These are phyloP conservation scores for Xenops minutus DNA, from an alignment of 2,797 vertebrate species.

Conservation along the genomic window DNA sequence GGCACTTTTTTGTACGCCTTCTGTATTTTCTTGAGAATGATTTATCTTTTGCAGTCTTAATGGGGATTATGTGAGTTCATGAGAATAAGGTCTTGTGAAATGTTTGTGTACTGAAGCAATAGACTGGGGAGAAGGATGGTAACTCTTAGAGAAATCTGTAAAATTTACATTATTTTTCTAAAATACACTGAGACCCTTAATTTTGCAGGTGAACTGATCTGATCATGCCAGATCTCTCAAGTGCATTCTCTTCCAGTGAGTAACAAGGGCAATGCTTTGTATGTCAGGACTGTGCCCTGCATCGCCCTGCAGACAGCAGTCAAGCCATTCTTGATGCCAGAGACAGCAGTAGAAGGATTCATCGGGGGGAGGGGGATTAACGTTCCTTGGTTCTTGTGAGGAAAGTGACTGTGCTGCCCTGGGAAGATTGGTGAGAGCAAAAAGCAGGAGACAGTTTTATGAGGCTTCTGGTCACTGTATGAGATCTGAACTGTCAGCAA, in stretches of 20 bases:
- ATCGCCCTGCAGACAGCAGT: accelerated
- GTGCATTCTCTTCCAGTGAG: neutral
- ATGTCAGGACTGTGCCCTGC: neutral
- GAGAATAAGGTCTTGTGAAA: neutral
- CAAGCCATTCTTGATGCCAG: accelerated
- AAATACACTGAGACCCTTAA: neutral
- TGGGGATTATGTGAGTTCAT: neutral
- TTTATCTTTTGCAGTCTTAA: neutral
- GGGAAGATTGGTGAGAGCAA: neutral
- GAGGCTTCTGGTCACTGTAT: neutral
- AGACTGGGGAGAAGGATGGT: neutral
- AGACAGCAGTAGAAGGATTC: neutral
- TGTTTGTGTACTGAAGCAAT: neutral
- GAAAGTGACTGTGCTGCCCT: neutral
- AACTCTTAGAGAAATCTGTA: neutral
- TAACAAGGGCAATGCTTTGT: neutral
- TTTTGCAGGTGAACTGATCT: neutral
- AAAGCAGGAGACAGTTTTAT: neutral
- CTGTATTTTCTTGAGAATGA: neutral
- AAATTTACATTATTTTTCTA: neutral
- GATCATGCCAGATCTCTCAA: neutral
- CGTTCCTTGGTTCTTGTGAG: neutral
- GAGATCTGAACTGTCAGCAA: neutral
- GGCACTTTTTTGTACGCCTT: neutral
- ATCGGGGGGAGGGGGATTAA: neutral